These are phyloP conservation scores for Timema cristinae DNA, from an alignment of 2,888 invertebrate genomes.

Conservation along the genomic window DNA sequence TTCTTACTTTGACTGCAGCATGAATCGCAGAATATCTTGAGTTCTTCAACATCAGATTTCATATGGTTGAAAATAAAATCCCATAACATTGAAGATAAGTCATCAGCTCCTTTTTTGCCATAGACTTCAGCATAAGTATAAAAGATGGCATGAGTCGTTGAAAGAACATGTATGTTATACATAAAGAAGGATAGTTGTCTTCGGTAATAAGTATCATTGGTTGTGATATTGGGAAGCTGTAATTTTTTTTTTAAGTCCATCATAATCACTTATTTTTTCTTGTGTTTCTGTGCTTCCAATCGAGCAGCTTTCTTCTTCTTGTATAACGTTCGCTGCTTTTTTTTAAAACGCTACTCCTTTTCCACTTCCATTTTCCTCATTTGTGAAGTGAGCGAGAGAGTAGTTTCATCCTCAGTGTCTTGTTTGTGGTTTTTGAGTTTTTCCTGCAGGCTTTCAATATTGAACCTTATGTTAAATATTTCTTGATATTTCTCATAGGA, in stretches of 20 bases:
- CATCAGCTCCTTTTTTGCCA: background rate
- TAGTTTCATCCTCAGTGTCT: no score
- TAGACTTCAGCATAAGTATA: constrained; percentile 4
- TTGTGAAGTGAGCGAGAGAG: background rate
- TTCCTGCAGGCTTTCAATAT: background rate
- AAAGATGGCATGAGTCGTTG: background rate
- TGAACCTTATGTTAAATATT: background rate
- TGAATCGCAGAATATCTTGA: background rate
- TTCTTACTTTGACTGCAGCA: background rate
- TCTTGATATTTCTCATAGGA: background rate
- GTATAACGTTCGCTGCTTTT: background rate
- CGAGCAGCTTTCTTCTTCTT: background rate
- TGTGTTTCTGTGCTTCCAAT: constrained; percentile 1
- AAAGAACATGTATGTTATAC: background rate
- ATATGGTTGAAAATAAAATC: constrained; percentile 8
- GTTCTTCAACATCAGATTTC: background rate
- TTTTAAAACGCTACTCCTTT: background rate
- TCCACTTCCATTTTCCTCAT: background rate
- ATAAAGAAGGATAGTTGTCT: background rate
- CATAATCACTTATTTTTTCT: background rate
- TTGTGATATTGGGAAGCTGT: background rate
- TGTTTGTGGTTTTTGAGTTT: background rate
- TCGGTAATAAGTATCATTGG: background rate
- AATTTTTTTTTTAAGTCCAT: background rate
- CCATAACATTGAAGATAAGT: background rate